phyloP scores from a whole-genome alignment of 2,113 vertebrate genomes.

The Spheniscus mendiculus region DNA sequence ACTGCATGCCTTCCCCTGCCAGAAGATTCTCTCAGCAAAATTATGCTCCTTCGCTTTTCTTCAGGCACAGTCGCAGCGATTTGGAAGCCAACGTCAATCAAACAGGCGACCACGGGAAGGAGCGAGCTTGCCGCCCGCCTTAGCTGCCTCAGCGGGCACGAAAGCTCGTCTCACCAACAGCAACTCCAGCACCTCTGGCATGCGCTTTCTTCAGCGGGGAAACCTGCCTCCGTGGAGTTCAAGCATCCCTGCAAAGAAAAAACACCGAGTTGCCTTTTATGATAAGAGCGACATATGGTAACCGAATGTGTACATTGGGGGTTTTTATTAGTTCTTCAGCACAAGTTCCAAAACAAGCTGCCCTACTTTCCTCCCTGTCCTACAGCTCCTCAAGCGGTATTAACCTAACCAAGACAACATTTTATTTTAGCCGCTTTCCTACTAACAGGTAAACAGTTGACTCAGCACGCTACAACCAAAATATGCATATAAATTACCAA shows the following conservation, averaged over 20 bases:
- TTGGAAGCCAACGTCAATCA: neutral
- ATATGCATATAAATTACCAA: neutral
- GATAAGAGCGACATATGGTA: conserved; percentile 49
- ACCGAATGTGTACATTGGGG: conserved; percentile 46
- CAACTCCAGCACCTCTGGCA: neutral
- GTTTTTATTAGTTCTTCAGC: conserved; percentile 46
- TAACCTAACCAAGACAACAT: neutral
- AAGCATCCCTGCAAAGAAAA: conserved; percentile 30
- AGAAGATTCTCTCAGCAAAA: neutral
- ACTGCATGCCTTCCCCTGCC: neutral
- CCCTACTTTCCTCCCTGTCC: neutral
- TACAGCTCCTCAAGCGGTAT: neutral
- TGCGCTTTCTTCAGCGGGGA: neutral
- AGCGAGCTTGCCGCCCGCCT: neutral
- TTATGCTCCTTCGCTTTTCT: neutral
- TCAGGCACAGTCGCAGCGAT: neutral
- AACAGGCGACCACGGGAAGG: neutral
- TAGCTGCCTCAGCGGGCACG: neutral
- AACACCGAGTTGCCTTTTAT: neutral
- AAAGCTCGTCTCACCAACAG: neutral
- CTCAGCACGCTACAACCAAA: neutral
- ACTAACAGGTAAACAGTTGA: conserved; percentile 32
- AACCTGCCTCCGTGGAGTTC: neutral
- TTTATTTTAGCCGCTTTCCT: neutral
- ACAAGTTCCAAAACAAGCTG: conserved; percentile 57